Percentiles rank a stretch among this genome's conserved stretches.
Conservation (phyloP, 2,888 invertebrate genomes). For the Branchellion lobata region DNA sequence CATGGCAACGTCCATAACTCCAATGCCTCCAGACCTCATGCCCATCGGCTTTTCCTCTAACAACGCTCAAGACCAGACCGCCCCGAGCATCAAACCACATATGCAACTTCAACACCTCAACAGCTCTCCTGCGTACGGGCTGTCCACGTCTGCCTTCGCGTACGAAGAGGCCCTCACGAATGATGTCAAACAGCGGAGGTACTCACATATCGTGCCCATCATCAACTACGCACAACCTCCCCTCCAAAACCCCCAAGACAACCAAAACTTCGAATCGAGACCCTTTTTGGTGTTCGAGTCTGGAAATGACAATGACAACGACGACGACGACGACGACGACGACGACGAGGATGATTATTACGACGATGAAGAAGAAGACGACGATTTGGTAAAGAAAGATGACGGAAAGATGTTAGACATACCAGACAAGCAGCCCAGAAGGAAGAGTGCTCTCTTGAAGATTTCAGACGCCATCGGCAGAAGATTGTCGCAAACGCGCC, state of each 20-base stretch:
- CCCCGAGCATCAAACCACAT: background rate
- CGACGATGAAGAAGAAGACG: background rate
- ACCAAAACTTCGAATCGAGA: constrained; percentile 46
- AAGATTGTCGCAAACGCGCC: constrained; percentile 32
- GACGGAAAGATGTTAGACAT: background rate
- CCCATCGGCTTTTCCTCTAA: constrained; percentile 45
- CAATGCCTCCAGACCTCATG: constrained; percentile 1
- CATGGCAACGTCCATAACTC: constrained; percentile 7
- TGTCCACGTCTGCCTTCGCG: background rate
- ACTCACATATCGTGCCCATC: constrained; percentile 34
- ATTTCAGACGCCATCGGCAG: constrained; percentile 40
- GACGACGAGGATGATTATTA: background rate
- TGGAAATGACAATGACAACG: constrained; percentile 33
- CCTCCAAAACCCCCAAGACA: background rate
- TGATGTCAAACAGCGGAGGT: background rate
- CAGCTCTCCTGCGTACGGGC: background rate
- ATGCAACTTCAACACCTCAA: constrained; percentile 14
- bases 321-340: constrained; percentile 7
- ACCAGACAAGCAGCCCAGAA: background rate
- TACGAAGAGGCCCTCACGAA: background rate
- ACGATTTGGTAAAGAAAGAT: background rate
- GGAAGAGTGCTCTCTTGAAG: constrained; percentile 37
- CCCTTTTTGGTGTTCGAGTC: constrained; percentile 44
- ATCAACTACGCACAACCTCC: constrained; percentile 35
- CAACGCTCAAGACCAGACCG: background rate